Conservation (phyloP, 2,797 vertebrate genomes). For the Oreochromis mossambicus region DNA sequence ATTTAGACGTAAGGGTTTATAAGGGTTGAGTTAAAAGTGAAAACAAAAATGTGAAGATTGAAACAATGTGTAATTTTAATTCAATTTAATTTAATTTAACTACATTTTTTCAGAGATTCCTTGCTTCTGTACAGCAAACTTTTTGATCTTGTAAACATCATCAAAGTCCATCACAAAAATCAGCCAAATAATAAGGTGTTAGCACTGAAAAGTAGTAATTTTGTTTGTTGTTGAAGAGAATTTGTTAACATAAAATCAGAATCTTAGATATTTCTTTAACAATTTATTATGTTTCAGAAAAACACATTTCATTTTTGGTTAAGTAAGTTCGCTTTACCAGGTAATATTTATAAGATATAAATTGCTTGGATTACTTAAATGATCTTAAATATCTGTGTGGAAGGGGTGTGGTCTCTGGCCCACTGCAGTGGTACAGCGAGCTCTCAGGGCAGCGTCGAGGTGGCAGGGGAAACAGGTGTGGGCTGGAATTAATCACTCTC, state of each 20-base stretch:
- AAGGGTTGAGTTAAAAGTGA: not conserved
- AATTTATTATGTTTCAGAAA: not conserved
- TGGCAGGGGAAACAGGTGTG: not conserved
- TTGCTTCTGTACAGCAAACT: not conserved
- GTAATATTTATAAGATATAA: not conserved
- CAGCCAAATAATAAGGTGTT: not conserved
- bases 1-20: not conserved
- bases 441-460: not conserved
- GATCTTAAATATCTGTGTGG: not conserved
- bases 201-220: not conserved
- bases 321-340: accelerated
- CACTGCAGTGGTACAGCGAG: not conserved
- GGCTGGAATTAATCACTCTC: not conserved
- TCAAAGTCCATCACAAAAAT: not conserved
- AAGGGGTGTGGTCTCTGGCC: not conserved
- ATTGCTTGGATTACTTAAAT: not conserved
- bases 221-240: not conserved
- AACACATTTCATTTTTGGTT: not conserved
- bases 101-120: not conserved
- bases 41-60: not conserved
- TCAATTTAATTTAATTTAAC: not conserved
- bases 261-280: not conserved
- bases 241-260: not conserved
- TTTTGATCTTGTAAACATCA: not conserved
- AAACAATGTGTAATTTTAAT: not conserved